Conservation (phyloP, 1,140 invertebrate species). For the Brachionus rubens region DNA sequence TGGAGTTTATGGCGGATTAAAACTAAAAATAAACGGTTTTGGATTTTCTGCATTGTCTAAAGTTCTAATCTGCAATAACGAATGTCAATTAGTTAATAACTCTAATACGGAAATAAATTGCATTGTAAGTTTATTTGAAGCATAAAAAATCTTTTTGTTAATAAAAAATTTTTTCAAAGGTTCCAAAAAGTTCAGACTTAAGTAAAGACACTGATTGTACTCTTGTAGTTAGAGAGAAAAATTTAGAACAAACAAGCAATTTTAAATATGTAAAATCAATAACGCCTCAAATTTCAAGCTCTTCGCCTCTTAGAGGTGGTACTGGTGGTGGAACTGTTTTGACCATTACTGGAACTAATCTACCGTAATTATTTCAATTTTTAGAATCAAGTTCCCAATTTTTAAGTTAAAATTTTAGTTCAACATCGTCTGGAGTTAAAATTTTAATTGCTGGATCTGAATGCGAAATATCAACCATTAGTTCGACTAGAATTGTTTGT, state of each 20-base stretch:
- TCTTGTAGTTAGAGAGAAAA: no score
- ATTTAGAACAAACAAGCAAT: no score
- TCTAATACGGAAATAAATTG: not conserved
- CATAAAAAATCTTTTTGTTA: not conserved
- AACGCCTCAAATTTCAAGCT: conserved; percentile 37
- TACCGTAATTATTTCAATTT: conserved; percentile 32
- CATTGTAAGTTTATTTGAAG: conserved; percentile 30
- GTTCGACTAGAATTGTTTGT: conserved; percentile 16
- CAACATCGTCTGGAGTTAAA: not conserved
- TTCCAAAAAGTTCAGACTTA: not conserved
- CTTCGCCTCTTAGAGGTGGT: conserved; percentile 48
- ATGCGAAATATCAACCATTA: conserved; percentile 3
- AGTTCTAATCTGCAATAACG: not conserved
- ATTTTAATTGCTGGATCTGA: conserved; percentile 22
- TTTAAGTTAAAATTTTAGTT: no score
- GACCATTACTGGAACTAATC: conserved; percentile 49
- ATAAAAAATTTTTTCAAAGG: no score
- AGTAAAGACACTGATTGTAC: no score
- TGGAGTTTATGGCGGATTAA: conserved; percentile 32
- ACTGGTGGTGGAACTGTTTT: conserved; percentile 50
- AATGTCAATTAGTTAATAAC: not conserved
- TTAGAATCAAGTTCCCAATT: no score
- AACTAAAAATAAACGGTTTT: conserved; percentile 12
- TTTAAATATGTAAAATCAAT: conserved; percentile 16
- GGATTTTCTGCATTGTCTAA: conserved; percentile 10